Percentiles rank a stretch among this genome's conserved stretches.
Conservation (phyloP, 1,140 invertebrate genomes). For the Cydia fagiglandana region DNA sequence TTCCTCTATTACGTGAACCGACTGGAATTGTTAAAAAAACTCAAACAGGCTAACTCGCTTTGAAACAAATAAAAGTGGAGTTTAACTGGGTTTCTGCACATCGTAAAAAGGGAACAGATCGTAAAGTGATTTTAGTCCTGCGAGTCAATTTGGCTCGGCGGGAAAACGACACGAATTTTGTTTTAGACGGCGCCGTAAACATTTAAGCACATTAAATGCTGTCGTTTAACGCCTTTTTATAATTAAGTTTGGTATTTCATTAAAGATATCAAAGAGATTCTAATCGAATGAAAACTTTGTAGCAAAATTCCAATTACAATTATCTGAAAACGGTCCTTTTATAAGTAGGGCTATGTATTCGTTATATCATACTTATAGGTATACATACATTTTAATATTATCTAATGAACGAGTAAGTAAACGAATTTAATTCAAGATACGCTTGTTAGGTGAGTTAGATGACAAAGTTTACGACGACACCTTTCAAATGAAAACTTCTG, state of each 20-base stretch:
- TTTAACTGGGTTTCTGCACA: conserved; percentile 34
- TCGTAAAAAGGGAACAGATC: conserved; percentile 35
- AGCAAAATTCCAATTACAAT: neutral
- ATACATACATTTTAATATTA: neutral
- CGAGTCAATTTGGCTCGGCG: conserved; percentile 24
- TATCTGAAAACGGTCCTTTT: neutral
- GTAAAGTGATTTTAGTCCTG: conserved; percentile 32
- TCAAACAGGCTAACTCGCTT: conserved; percentile 11
- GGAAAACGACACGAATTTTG: conserved; percentile 24
- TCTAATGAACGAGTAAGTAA: neutral
- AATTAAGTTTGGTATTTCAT: neutral
- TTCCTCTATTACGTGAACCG: conserved; percentile 30
- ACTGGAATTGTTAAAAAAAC: conserved; percentile 9
- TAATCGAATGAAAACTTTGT: neutral
- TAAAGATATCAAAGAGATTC: neutral
- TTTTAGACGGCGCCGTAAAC: neutral
- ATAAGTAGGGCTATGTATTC: neutral
- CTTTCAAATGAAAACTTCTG: neutral
- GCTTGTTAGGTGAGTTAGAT: neutral
- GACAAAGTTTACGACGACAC: conserved; percentile 2
- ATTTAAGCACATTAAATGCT: neutral
- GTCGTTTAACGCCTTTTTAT: neutral
- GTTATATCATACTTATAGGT: neutral
- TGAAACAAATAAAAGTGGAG: conserved; percentile 34
- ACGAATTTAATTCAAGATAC: neutral